Base-by-base conservation (phyloP, 1,140 invertebrate species). In the Kradibia gibbosae region DNA sequence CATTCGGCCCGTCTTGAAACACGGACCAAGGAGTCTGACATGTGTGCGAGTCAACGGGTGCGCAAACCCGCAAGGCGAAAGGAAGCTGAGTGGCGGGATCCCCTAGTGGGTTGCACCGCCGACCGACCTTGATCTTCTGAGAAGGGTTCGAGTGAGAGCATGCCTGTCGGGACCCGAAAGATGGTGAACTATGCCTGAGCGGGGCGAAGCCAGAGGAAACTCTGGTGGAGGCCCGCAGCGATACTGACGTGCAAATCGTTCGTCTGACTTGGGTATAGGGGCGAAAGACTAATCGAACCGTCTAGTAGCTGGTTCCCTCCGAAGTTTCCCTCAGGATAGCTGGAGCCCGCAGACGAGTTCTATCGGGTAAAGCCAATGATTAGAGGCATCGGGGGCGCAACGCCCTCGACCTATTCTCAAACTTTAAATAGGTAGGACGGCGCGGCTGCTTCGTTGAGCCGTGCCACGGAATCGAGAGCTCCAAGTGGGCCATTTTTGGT, bases 221-320 rank as follows among this genome's bases (percentile, higher is more conserved):
- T 94, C 94, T 96, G 95, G 93, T 96, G 95, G 95, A 96, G 93
- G 95, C 93, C 92, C 94, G 95, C 92, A 95, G 94, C 94, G 94
- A 93, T 96, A 95, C 95, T 96, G 95, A 96, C 94, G 95, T 96
- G 95, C 95, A 96, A 96, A 96, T 96, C 95, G 95, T 95, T 96
- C 94, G 95, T 96, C 94, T 92, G 93, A 97, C 93, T 93, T 96
- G 95, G 93, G 95, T 95, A 96, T 96, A 96, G 95, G 95, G 95
- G 95, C 95, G 95, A 96, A 96, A 97, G 95, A 96, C 95, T 95
- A 96, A 96, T 97, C 95, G 95, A 96, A 96, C 94, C 94, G 94
- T 96, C 95, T 96, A 95, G 94, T 96, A 96, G 95, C 94, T 96
- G 95, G 95, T 96, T 96, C 94, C 95, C 92, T 94, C 95, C 93